phyloP scores from a whole-genome alignment of 2,113 vertebrate species.

The Misgurnus mizolepis region DNA sequence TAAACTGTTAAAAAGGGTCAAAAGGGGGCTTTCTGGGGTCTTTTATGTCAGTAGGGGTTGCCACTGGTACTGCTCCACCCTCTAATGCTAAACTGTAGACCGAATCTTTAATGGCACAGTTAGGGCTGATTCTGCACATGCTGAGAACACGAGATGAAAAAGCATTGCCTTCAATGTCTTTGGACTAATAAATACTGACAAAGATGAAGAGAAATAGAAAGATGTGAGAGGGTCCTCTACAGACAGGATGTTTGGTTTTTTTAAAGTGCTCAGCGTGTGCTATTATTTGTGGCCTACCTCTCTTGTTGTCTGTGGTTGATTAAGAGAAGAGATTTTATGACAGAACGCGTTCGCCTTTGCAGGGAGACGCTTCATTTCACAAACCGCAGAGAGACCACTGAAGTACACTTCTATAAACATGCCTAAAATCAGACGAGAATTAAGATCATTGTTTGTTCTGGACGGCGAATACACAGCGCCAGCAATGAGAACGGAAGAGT shows the following conservation, averaged over 20 bases:
- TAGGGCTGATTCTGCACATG: slow-evolving; percentile 36
- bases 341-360: slow-evolving; percentile 12
- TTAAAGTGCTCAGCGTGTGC: slow-evolving; percentile 19
- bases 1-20: slow-evolving; percentile 13
- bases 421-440: slow-evolving; percentile 35
- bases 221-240: slow-evolving; percentile 4
- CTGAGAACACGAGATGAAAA: slow-evolving; percentile 33
- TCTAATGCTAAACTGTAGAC: slow-evolving; percentile 22
- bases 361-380: slow-evolving; percentile 26
- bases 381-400: slow-evolving; percentile 39
- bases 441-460: slow-evolving; percentile 40
- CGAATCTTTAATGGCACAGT: slow-evolving; percentile 29
- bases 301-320: slow-evolving; percentile 37
- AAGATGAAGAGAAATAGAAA: slow-evolving; percentile 24
- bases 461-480: slow-evolving; percentile 1
- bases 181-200: slow-evolving; percentile 26
- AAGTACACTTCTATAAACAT: slow-evolving; percentile 35
- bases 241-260: slow-evolving; percentile 39
- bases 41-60: slow-evolving; percentile 30
- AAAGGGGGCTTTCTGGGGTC: slow-evolving; percentile 19
- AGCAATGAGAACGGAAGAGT: slow-evolving; percentile 4
- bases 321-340: slow-evolving; percentile 38
- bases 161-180: neutral
- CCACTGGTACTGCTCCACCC: slow-evolving; percentile 34
- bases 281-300: slow-evolving; percentile 25